A percentile compares a stretch with the other conserved stretches of the same genome.
These are phyloP conservation scores for Bombylius major DNA, from an alignment of 2,888 invertebrate species.

Conservation along the genomic window DNA sequence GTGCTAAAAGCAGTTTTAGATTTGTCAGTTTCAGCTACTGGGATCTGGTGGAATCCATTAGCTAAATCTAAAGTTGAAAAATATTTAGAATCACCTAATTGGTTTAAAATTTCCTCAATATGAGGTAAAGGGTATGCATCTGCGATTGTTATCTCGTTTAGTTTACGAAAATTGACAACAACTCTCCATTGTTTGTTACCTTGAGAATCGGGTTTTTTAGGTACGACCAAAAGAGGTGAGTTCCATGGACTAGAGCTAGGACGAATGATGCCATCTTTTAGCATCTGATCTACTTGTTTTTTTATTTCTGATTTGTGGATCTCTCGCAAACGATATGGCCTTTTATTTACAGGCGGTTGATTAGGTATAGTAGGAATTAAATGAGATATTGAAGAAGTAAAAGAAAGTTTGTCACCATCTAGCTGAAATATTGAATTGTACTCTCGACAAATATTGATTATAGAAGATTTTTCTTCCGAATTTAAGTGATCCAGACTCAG, in stretches of 20 bases:
- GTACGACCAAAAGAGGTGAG: neutral
- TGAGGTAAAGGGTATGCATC: neutral
- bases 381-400: neutral
- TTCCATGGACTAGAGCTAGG: neutral
- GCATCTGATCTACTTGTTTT: neutral
- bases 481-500: neutral
- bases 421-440: neutral
- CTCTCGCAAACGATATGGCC: neutral
- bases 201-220: neutral
- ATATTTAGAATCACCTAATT: neutral
- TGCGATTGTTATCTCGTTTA: neutral
- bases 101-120: neutral
- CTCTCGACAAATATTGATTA: neutral
- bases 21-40: too few species aligned
- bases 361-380: neutral
- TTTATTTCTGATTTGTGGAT: neutral
- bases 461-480: neutral
- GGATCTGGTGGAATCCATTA: neutral
- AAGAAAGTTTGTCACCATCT: neutral
- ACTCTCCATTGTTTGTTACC: neutral
- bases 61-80: neutral
- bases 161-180: neutral
- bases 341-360: neutral
- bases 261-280: neutral
- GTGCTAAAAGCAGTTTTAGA: too few species aligned